Conservation (phyloP, 1,140 invertebrate species). For the Mactra quadrangularis region DNA sequence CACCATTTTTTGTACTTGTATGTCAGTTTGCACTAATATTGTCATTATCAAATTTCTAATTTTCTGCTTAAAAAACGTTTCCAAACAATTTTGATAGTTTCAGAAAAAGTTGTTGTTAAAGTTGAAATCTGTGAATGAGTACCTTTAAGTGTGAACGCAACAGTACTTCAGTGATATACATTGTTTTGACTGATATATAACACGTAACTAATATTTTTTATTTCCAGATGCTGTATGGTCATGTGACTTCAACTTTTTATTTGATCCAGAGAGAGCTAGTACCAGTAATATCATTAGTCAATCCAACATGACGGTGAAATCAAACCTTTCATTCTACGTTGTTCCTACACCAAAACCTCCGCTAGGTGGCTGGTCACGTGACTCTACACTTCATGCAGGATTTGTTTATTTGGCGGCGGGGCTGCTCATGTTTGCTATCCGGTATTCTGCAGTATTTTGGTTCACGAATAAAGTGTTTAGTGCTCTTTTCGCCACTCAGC, state of each 20-base stretch:
- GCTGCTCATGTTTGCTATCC: conserved; percentile 68
- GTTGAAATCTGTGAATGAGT: too few species aligned
- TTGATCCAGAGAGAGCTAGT: conserved; percentile 60
- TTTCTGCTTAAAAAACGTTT: too few species aligned
- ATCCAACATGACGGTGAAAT: conserved; percentile 68
- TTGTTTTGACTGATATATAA: too few species aligned
- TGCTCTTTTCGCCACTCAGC: conserved; percentile 72
- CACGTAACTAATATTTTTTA: too few species aligned
- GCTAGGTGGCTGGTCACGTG: conserved; percentile 54
- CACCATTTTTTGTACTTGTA: too few species aligned
- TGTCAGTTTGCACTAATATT: too few species aligned
- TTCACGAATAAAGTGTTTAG: conserved; percentile 76
- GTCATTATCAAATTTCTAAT: too few species aligned
- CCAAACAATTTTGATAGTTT: too few species aligned
- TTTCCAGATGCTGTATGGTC: conserved; percentile 74
- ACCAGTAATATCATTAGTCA: conserved; percentile 67
- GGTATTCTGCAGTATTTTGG: conserved; percentile 79
- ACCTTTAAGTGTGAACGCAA: too few species aligned
- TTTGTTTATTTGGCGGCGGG: conserved; percentile 76
- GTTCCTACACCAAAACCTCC: conserved; percentile 61
- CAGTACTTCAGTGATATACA: too few species aligned
- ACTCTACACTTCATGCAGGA: conserved; percentile 64
- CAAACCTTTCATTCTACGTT: conserved; percentile 62
- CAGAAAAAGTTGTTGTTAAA: too few species aligned
- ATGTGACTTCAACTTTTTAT: conserved; percentile 75